Evolutionary conservation across 2,888 invertebrate species (phyloP).

Genomic region (Pyrochroa serraticornis): DNA sequence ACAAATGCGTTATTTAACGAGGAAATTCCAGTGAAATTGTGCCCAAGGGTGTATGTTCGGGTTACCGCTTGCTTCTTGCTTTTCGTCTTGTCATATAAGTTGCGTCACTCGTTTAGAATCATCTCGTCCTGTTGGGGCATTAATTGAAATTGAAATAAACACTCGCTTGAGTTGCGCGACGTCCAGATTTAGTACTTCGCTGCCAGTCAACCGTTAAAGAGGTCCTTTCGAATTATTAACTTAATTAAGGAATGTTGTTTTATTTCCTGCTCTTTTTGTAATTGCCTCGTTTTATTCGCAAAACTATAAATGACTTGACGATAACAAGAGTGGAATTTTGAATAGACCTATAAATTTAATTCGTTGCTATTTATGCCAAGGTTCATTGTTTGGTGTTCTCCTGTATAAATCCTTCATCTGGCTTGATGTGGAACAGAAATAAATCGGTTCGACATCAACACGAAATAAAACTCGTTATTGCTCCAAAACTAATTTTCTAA

Average conservation of each 20-base stretch:
- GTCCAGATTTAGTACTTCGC: background rate
- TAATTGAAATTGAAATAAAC: conserved; percentile 6
- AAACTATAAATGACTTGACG: conserved; percentile 34
- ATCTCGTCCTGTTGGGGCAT: conserved; percentile 12
- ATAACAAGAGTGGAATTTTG: conserved; percentile 32
- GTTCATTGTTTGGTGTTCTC: conserved; percentile 25
- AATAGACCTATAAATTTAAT: conserved; percentile 37
- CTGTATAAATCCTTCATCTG: conserved; percentile 17
- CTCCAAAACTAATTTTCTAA: conserved; percentile 4
- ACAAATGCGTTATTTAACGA: conserved; percentile 35
- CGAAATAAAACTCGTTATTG: conserved; percentile 12
- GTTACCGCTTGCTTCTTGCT: conserved; percentile 32
- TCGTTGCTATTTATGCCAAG: conserved; percentile 23
- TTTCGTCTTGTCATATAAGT: conserved; percentile 29
- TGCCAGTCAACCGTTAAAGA: background rate
- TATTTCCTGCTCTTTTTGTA: conserved; percentile 29
- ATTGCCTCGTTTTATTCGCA: conserved; percentile 29
- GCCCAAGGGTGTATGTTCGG: conserved; percentile 32
- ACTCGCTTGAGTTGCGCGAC: background rate
- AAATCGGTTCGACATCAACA: conserved; percentile 16
- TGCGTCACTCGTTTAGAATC: conserved; percentile 22
- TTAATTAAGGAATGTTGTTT: conserved; percentile 32
- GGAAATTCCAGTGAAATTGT: conserved; percentile 31
- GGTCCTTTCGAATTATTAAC: conserved; percentile 15
- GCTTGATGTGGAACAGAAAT: conserved; percentile 16